These are phyloP conservation scores for Myotis planiceps DNA, from an alignment of 2,797 vertebrate species.

Conservation along the genomic window DNA sequence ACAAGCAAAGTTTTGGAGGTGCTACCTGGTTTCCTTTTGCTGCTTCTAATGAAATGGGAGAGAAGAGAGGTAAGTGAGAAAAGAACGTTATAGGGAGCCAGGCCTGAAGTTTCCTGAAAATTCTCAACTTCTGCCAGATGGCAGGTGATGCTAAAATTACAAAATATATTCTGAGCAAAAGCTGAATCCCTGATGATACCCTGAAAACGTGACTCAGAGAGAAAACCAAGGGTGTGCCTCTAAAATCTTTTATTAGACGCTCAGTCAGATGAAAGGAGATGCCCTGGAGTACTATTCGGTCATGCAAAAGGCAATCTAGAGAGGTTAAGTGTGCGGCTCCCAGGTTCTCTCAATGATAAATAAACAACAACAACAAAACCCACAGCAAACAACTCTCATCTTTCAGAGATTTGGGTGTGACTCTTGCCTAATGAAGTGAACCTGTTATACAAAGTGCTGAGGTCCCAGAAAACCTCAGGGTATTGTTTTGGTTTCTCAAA, in stretches of 20 bases:
- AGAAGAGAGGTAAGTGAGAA: background rate
- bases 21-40: background rate
- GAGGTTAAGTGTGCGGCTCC: background rate
- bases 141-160: background rate
- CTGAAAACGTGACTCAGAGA: background rate
- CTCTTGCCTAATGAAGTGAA: background rate
- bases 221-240: background rate
- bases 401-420: background rate
- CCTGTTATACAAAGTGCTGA: background rate
- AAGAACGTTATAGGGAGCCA: background rate
- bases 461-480: background rate
- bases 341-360: background rate
- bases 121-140: background rate
- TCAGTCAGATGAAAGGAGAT: background rate
- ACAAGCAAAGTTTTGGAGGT: background rate
- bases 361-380: too few species aligned
- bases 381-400: background rate
- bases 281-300: background rate
- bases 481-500: too few species aligned
- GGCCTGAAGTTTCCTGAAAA: background rate
- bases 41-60: background rate
- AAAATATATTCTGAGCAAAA: background rate
- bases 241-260: background rate
- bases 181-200: background rate
- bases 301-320: background rate